Percentiles rank a stretch among this genome's conserved stretches.
These are phyloP conservation scores for Creontiades dilutus DNA, from an alignment of 2,888 invertebrate genomes.

Conservation along the genomic window DNA sequence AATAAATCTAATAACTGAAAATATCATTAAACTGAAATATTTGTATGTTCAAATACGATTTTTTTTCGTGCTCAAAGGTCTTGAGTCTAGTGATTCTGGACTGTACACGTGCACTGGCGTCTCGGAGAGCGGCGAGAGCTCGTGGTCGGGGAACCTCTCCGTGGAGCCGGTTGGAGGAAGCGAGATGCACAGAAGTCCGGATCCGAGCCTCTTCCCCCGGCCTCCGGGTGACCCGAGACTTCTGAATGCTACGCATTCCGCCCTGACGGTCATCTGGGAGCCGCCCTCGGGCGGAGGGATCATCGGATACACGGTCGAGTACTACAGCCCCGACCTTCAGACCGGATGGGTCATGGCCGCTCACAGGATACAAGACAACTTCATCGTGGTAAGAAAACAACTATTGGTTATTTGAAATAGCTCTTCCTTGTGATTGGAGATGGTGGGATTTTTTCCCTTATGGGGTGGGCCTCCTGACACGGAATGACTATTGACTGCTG, in stretches of 20 bases:
- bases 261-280: constrained; percentile 76
- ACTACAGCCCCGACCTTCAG: constrained; percentile 87
- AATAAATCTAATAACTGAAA: too few relatives aligned
- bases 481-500: too few relatives aligned
- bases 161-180: constrained; percentile 80
- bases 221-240: constrained; percentile 80
- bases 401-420: too few relatives aligned
- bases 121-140: constrained; percentile 90
- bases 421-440: too few relatives aligned
- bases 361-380: constrained; percentile 84
- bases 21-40: too few relatives aligned
- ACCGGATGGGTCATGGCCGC: constrained; percentile 87
- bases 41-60: neutral
- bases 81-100: constrained; percentile 86
- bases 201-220: constrained; percentile 80
- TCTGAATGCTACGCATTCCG: constrained; percentile 78
- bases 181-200: constrained; percentile 80
- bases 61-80: constrained; percentile 81
- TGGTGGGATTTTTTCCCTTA: too few relatives aligned
- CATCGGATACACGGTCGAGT: constrained; percentile 87
- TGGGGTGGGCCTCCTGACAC: too few relatives aligned
- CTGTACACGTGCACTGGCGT: constrained; percentile 91
- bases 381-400: constrained; percentile 82
- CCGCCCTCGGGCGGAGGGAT: constrained; percentile 79
- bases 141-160: constrained; percentile 87